A percentile compares a stretch with the other conserved stretches of the same genome.
Evolutionary conservation across 2,888 invertebrate genomes (phyloP).

Genomic region (Phlogophora meticulosa): DNA sequence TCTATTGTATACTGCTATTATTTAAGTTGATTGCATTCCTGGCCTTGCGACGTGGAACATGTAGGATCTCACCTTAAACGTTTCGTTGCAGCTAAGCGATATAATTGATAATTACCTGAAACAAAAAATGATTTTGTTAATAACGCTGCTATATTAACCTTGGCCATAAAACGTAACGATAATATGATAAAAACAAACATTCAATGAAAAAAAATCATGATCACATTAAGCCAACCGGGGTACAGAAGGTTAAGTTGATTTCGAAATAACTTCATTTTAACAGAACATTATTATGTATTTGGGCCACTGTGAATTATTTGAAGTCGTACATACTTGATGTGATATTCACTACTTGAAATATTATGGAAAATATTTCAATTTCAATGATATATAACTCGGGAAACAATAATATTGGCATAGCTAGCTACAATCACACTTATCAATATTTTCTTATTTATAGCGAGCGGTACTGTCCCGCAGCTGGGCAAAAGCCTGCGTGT

Average conservation of each 20-base stretch:
- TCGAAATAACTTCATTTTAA: slow-evolving; percentile 82
- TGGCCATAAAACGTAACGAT: slow-evolving; percentile 59
- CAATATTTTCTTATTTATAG: too few species aligned
- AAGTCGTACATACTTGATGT: slow-evolving; percentile 52
- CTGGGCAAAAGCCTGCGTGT: too few species aligned
- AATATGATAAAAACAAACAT: slow-evolving; percentile 63
- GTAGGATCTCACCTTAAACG: slow-evolving; percentile 80
- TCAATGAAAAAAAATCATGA: slow-evolving; percentile 74
- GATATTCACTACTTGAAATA: slow-evolving; percentile 13
- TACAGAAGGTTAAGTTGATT: slow-evolving; percentile 82
- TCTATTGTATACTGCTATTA: slow-evolving; percentile 16
- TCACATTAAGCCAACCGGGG: slow-evolving; percentile 73
- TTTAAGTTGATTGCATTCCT: slow-evolving; percentile 38
- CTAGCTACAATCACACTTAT: too few species aligned
- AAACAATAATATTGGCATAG: too few species aligned
- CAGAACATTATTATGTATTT: slow-evolving; percentile 82
- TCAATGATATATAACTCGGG: background rate
- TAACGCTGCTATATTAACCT: slow-evolving; percentile 60
- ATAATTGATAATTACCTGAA: slow-evolving; percentile 82
- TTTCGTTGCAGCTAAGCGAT: slow-evolving; percentile 66
- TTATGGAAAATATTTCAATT: background rate
- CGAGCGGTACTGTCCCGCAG: too few species aligned
- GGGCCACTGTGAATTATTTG: slow-evolving; percentile 80
- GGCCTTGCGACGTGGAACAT: slow-evolving; percentile 21
- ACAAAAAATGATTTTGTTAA: slow-evolving; percentile 74